Evolutionary conservation across 2,888 invertebrate genomes (phyloP), one percentile per base, ranked within the genome.

Genomic region (Copidosoma aretas): DNA sequence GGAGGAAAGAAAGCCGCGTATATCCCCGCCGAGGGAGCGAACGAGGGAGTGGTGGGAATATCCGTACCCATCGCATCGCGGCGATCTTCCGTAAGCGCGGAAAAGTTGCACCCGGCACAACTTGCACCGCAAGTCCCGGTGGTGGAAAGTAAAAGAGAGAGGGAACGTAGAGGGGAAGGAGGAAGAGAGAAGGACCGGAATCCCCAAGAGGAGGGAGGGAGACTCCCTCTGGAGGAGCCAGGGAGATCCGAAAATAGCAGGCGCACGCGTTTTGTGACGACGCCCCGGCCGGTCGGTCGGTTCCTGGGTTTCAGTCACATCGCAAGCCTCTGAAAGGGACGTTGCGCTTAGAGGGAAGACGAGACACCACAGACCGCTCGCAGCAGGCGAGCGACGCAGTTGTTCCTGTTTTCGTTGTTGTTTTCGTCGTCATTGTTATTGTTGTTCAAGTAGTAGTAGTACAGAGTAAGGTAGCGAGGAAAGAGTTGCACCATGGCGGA

Each of bases 401-500:
- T 32, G 32, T 32, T 32, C 32, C 8, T 32, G 32, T 32, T 32
- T 5, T 32, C 32, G 32, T 32, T 32, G 32, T 32, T 32, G 32
- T 32, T 32, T 8, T 32, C 4, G 32, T 32, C 3, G 32, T 32
- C 3, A n/a, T n/a, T n/a, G n/a, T n/a, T 32, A 32, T 8, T 3
- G 32, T 32, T 5, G 32, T 5, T 3, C 32, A 3, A 8, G 32
- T 32, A 32, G 32, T 32, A 32, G 8, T 3, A 32, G 32, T 8
- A 8, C 3, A 32, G 32, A 32, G 8, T 5, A 32, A 32, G 32
- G 4, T 8, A 58, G 21, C 25, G 49, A n/a, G n/a, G 8, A 32
- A 65, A 54, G 32, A 39, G 58, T 52, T 39, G 49, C 21, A 54
- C 46, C 41, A 95, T 95, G 95, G 94, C 93, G 85, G 95, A 95